Percentiles rank a stretch among this genome's conserved stretches.
These are phyloP conservation scores for Pseudobourletiella spinata DNA, from an alignment of 1,140 invertebrate species.

Conservation along the genomic window DNA sequence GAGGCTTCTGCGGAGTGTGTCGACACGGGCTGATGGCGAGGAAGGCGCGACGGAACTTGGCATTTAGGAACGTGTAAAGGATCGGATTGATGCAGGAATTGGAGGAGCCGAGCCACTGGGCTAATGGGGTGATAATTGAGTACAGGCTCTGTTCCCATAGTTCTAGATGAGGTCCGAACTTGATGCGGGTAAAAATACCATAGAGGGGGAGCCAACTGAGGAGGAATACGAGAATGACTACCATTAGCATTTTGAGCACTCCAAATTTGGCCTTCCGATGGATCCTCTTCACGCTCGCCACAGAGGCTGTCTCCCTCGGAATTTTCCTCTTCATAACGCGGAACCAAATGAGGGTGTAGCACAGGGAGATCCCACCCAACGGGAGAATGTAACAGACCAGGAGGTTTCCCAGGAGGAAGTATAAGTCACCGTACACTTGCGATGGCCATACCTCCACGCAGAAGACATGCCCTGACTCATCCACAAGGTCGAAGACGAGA, in stretches of 20 bases:
- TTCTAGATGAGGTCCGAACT: slow-evolving; percentile 34
- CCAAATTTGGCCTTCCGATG: slow-evolving; percentile 42
- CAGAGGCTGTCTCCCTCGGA: slow-evolving; percentile 41
- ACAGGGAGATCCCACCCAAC: slow-evolving; percentile 45
- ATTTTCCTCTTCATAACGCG: slow-evolving; percentile 40
- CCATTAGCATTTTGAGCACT: slow-evolving; percentile 55
- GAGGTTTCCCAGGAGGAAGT: slow-evolving; percentile 51
- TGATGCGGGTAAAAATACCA: slow-evolving; percentile 44
- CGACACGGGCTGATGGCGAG: slow-evolving; percentile 38
- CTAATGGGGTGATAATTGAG: slow-evolving; percentile 46
- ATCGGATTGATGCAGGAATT: slow-evolving; percentile 46
- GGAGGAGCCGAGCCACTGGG: slow-evolving; percentile 56
- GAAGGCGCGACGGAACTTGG: slow-evolving; percentile 57
- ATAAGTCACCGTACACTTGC: slow-evolving; percentile 42
- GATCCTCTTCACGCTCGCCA: slow-evolving; percentile 30
- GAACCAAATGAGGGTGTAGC: slow-evolving; percentile 49
- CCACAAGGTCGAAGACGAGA: slow-evolving; percentile 42
- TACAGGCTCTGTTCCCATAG: slow-evolving; percentile 38
- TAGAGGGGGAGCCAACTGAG: slow-evolving; percentile 59
- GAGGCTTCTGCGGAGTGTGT: background rate
- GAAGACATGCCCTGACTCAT: slow-evolving; percentile 15
- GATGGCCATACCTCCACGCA: slow-evolving; percentile 46
- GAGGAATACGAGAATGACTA: slow-evolving; percentile 54
- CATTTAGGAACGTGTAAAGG: slow-evolving; percentile 57
- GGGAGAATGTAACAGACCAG: slow-evolving; percentile 51